phyloP scores from a whole-genome alignment of 2,797 vertebrate species.

The Enteromius treurensis region DNA sequence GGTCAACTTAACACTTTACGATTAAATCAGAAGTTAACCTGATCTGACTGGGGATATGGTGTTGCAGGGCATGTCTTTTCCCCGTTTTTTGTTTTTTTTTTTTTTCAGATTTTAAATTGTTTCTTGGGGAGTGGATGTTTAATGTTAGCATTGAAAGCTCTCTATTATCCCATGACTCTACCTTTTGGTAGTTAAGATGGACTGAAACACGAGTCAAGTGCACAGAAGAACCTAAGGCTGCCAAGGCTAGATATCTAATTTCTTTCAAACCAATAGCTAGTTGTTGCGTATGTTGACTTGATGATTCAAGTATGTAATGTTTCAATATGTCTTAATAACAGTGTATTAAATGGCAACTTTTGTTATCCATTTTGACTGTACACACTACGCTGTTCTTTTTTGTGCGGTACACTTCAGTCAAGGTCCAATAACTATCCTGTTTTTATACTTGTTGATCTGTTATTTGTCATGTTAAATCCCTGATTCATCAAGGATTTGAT shows the following conservation, averaged over 20 bases:
- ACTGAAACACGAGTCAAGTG: conserved; percentile 67
- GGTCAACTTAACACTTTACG: conserved; percentile 77
- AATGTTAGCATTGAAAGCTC: conserved; percentile 64
- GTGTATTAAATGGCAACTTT: conserved; percentile 73
- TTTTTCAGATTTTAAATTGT: conserved; percentile 26
- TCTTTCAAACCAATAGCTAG: conserved; percentile 67
- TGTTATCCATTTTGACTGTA: conserved; percentile 69
- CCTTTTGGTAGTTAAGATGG: conserved; percentile 67
- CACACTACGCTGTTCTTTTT: conserved; percentile 68
- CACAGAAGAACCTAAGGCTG: conserved; percentile 69
- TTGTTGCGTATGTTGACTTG: conserved; percentile 72
- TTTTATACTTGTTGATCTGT: conserved; percentile 71
- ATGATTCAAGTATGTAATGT: conserved; percentile 69
- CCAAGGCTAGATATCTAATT: conserved; percentile 68
- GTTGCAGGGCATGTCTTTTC: conserved; percentile 71
- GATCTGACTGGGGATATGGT: conserved; percentile 65
- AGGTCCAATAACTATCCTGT: conserved; percentile 69
- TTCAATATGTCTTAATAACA: conserved; percentile 76
- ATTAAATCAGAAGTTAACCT: conserved; percentile 59
- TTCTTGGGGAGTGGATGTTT: conserved; percentile 67
- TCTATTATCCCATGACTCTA: conserved; percentile 58
- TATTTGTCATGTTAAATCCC: conserved; percentile 78
- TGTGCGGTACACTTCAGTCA: conserved; percentile 73
- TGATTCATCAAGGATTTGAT: conserved; percentile 75
- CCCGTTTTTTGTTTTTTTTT: background rate